Evolutionary conservation across 2,888 invertebrate genomes (phyloP).

Genomic region (Parthenolecanium corni): DNA sequence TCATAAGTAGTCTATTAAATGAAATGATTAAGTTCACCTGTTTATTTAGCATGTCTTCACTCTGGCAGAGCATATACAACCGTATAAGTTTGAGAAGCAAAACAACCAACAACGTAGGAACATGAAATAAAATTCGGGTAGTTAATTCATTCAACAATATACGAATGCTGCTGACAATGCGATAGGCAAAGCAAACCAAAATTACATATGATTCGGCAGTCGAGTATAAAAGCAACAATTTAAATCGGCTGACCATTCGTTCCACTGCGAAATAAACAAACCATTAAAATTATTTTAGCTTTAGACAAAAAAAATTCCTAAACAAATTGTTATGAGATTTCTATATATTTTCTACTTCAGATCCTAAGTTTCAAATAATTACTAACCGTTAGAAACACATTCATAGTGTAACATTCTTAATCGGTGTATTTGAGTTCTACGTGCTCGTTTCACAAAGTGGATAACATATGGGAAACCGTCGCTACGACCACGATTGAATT

Average conservation of each 20-base stretch:
- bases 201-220: conserved; percentile 2
- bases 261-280: not conserved
- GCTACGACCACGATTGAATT: too few species aligned
- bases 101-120: not conserved
- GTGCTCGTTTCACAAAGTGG: too few species aligned
- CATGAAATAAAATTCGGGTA: not conserved
- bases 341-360: too few species aligned
- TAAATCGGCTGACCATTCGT: not conserved
- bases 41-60: conserved; percentile 1
- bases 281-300: not conserved
- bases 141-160: not conserved
- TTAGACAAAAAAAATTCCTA: too few species aligned
- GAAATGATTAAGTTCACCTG: too few species aligned
- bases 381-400: not conserved
- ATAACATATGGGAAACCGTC: too few species aligned
- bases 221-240: not conserved
- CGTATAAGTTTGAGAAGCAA: not conserved
- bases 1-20: too few species aligned
- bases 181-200: not conserved
- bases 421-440: too few species aligned
- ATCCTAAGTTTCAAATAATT: too few species aligned
- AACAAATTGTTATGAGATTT: too few species aligned
- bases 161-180: not conserved
- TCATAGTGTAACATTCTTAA: not conserved
- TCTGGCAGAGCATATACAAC: not conserved